Conservation (phyloP, 37 sponge, comb jelly and placozoan genomes). For the Chondrilla cf. caribensis region DNA sequence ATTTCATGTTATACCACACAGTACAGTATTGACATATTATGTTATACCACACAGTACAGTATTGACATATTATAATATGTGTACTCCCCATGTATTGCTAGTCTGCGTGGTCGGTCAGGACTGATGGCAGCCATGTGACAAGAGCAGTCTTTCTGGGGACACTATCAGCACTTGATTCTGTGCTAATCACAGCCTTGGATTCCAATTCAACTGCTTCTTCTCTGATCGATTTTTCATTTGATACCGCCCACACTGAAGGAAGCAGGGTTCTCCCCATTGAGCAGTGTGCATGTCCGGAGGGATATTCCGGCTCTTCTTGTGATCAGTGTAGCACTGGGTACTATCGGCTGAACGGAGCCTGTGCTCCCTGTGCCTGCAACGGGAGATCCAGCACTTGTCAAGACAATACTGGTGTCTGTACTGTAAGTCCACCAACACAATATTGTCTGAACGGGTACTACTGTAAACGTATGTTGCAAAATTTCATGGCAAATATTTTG, state of each 20-base stretch:
- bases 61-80: too few relatives aligned
- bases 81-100: too few relatives aligned
- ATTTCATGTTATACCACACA: too few relatives aligned
- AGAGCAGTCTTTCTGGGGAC: neutral
- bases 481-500: too few relatives aligned
- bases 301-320: slow-evolving; percentile 1
- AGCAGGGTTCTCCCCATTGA: neutral
- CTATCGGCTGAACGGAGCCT: neutral
- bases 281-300: slow-evolving; percentile 2
- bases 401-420: slow-evolving; percentile 1
- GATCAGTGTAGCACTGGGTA: neutral
- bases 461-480: too few relatives aligned
- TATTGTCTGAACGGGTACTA: too few relatives aligned
- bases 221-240: neutral
- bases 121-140: neutral
- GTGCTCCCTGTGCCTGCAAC: slow-evolving; percentile 4
- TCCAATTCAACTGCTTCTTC: neutral
- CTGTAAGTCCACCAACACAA: neutral
- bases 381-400: neutral
- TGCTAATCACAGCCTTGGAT: slow-evolving; percentile 9
- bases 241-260: neutral
- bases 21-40: too few relatives aligned
- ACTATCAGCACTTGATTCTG: neutral
- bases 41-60: too few relatives aligned
- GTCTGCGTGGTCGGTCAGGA: neutral